Percentiles rank a stretch among this genome's conserved stretches.
These are phyloP conservation scores for Petrocephalus schoutedeni DNA, from an alignment of 2,797 vertebrate species.

Conservation along the genomic window DNA sequence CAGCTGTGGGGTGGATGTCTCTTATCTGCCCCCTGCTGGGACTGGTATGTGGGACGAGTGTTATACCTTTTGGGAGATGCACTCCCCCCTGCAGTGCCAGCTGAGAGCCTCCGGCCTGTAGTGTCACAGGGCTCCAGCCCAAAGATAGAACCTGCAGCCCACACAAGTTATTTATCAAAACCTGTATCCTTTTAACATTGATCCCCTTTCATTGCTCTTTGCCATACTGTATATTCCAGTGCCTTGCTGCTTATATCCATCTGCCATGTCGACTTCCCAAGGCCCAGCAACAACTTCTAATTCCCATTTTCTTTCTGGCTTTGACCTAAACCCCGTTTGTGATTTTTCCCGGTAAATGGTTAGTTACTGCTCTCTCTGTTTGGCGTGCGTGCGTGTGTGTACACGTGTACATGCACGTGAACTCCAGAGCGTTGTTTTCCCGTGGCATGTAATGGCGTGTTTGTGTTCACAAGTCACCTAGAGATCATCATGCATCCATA, in stretches of 20 bases:
- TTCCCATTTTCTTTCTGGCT: background rate
- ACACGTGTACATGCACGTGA: background rate
- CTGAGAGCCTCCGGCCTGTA: constrained; percentile 23
- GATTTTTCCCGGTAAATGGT: background rate
- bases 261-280: background rate
- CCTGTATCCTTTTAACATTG: constrained; percentile 26
- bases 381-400: background rate
- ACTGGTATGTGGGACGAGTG: background rate
- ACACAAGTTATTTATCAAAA: constrained; percentile 35
- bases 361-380: background rate
- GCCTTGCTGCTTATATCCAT: constrained; percentile 25
- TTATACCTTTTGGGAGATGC: constrained; percentile 20
- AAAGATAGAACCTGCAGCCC: constrained; percentile 42
- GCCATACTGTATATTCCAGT: constrained; percentile 28
- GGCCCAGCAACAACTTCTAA: background rate
- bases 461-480: background rate
- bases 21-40: background rate
- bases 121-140: constrained; percentile 33
- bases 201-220: constrained; percentile 39
- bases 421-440: background rate
- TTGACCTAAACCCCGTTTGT: background rate
- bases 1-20: background rate
- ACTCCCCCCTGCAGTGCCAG: constrained; percentile 27
- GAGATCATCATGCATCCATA: background rate
- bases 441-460: background rate